These are phyloP conservation scores for Hydropotes inermis DNA, from an alignment of 2,113 vertebrate species.

Conservation along the genomic window DNA sequence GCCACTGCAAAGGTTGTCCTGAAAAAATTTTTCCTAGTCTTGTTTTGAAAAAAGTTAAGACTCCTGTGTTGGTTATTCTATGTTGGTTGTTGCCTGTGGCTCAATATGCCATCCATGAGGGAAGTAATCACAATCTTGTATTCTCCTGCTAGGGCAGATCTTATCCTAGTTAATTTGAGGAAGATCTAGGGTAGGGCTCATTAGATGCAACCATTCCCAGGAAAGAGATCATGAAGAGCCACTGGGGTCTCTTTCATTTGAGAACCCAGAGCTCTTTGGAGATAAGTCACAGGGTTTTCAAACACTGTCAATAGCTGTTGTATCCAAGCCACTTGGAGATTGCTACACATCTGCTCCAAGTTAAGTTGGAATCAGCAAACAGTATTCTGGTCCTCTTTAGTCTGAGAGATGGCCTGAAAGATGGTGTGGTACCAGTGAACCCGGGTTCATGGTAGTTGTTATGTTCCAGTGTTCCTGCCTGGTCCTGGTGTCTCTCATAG, in stretches of 20 bases:
- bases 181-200: neutral
- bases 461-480: neutral
- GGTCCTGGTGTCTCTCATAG: no score
- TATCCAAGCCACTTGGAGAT: neutral
- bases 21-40: neutral
- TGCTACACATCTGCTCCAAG: neutral
- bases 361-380: neutral
- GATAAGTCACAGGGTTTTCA: neutral
- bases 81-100: neutral
- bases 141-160: neutral
- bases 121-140: neutral
- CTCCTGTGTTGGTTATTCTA: neutral
- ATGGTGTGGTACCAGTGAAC: neutral
- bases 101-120: neutral
- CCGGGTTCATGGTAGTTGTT: neutral
- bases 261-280: neutral
- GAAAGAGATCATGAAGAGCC: neutral
- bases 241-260: neutral
- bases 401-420: neutral
- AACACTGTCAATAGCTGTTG: neutral
- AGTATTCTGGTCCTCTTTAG: neutral
- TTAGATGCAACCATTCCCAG: neutral
- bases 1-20: neutral
- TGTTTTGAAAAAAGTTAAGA: neutral
- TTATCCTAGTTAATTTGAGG: neutral